Conservation (phyloP, 2,888 invertebrate species). For the Enoplolaimus lenunculus region DNA sequence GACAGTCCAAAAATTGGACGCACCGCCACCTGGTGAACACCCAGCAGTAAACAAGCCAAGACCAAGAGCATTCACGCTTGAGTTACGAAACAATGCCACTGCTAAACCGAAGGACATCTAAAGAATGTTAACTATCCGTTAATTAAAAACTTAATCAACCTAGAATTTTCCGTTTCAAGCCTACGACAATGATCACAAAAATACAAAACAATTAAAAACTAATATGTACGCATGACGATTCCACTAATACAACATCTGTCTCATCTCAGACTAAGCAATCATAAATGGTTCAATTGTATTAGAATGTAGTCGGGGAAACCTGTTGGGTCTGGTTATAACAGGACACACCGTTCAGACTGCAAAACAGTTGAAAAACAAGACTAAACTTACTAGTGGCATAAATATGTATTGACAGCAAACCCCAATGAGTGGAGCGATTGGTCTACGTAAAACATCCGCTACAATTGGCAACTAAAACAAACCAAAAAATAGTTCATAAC, state of each 20-base stretch:
- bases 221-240: no score
- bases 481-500: no score
- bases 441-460: slow-evolving; percentile 41
- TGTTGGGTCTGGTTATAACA: neutral
- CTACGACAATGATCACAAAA: no score
- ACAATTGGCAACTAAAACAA: slow-evolving; percentile 31
- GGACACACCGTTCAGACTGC: neutral
- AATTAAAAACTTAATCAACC: neutral
- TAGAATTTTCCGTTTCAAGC: no score
- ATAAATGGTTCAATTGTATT: no score
- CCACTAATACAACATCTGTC: no score
- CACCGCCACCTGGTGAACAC: slow-evolving; percentile 56
- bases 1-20: slow-evolving; percentile 88
- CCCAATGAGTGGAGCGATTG: slow-evolving; percentile 46
- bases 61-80: slow-evolving; percentile 33
- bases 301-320: no score
- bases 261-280: no score
- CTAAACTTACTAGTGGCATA: slow-evolving; percentile 47
- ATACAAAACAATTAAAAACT: neutral
- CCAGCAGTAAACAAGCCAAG: slow-evolving; percentile 45
- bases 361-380: neutral
- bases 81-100: slow-evolving; percentile 30
- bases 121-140: neutral
- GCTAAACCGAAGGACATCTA: slow-evolving; percentile 36
- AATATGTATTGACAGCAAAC: slow-evolving; percentile 46